phyloP scores from a whole-genome alignment of 1,140 invertebrate species.

The Dinoponera quadriceps region DNA sequence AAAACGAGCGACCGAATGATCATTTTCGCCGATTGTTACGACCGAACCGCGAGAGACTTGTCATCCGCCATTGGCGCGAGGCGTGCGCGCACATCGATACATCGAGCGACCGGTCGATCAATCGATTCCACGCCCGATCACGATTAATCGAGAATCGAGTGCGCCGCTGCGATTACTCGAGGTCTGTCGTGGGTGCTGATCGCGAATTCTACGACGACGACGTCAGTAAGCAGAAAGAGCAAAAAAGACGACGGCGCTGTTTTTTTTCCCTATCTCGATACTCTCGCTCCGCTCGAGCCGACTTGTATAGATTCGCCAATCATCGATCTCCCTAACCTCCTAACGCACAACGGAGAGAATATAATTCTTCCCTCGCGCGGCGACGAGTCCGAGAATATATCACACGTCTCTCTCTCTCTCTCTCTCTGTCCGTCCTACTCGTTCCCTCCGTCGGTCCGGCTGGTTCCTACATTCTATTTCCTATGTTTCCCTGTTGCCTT shows the following conservation, averaged over 20 bases:
- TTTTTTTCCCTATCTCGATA: neutral
- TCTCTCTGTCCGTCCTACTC: neutral
- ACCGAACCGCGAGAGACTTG: no score
- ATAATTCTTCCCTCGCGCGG: neutral
- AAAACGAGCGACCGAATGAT: no score
- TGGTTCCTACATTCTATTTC: constrained; percentile 9
- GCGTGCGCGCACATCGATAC: neutral
- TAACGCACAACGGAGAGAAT: neutral
- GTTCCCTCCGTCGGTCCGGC: neutral
- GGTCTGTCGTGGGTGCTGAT: constrained; percentile 33
- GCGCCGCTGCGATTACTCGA: constrained; percentile 43
- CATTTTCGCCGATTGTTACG: no score
- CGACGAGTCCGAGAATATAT: neutral
- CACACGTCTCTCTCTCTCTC: constrained; percentile 31
- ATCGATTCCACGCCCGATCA: neutral
- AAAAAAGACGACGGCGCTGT: constrained; percentile 22
- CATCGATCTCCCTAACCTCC: constrained; percentile 34
- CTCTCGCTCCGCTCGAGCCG: neutral
- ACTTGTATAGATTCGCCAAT: neutral
- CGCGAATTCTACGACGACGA: constrained; percentile 50
- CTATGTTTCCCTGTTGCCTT: constrained; percentile 12
- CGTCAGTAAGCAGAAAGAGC: constrained; percentile 43
- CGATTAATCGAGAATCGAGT: constrained; percentile 40
- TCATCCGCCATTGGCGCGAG: no score
- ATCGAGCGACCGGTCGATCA: constrained; percentile 41